Evolutionary conservation across 2,888 invertebrate genomes (phyloP), one percentile per base, ranked within the genome.

Genomic region (Pandemis heparana): DNA sequence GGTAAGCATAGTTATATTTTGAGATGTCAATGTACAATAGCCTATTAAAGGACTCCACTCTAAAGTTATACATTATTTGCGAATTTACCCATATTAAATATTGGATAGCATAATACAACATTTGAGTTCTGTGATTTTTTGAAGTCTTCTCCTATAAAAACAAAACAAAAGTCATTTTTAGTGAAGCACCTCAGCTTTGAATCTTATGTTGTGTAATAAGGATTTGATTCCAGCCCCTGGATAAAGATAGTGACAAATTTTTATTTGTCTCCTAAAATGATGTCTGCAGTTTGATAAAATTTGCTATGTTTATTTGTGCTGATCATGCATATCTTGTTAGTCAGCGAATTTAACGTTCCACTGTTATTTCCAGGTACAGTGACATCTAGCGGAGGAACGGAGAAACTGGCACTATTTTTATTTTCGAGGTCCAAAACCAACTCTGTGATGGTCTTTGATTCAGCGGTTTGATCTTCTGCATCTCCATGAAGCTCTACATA

Each of bases 91-190:
- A 39, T 16, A n/a, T 41, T 61, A 41, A 61, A 61, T 61, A 39
- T 16, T 16, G 61, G 41, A 8, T n/a, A n/a, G 16, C 41, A 61
- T n/a, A 61, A 5, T 9, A 61, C 39, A 1, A 61, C 32, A 39
- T 61, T 61, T n/a, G 61, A 62, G 41, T 62, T 41, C 16, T 62
- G 62, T 9, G 62, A 62, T 41, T 62, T 41, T 62, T 41, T 62
- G 18, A 62, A 62, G 12, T 62, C 62, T 62, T 41, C 41, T 1
- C 62, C 62, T 16, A 62, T 62, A 10, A 41, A 41, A 18, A 62
- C 38, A 1, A 62, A n/a, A 18, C 62, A 62, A 12, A 5, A 62
- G 10, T 62, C 62, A 41, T 41, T 39, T 16, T 62, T 41, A 62
- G 5, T 43, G 6, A 18, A 62, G 18, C 39, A n/a, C 38, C 10